phyloP scores from a whole-genome alignment of 2,113 vertebrate genomes.

The Amphiprion percula region DNA sequence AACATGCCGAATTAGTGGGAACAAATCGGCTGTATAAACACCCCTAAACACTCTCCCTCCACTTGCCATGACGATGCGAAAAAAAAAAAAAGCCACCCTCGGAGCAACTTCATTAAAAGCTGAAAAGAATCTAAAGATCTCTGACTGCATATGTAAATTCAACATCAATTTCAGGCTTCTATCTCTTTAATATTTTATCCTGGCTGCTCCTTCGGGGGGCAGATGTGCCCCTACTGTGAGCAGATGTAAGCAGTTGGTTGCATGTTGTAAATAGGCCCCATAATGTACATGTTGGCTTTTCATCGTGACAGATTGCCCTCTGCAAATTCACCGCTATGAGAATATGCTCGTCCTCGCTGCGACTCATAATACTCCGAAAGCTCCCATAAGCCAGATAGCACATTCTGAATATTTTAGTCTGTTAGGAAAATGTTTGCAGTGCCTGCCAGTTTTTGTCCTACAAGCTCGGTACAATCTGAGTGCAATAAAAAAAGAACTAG shows the following conservation, averaged over 20 bases:
- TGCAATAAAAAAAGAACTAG: constrained; percentile 32
- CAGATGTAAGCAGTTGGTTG: constrained; percentile 53
- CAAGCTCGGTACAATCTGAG: constrained; percentile 54
- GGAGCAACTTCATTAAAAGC: constrained; percentile 20
- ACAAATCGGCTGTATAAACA: constrained; percentile 67
- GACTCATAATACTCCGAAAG: constrained; percentile 66
- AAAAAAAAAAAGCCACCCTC: not conserved
- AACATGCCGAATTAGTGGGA: constrained; percentile 72
- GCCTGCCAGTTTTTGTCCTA: constrained; percentile 62
- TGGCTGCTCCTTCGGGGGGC: constrained; percentile 11
- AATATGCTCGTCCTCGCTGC: constrained; percentile 47
- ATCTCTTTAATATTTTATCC: constrained; percentile 29
- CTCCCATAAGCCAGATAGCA: constrained; percentile 57
- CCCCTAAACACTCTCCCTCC: constrained; percentile 46
- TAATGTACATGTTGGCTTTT: constrained; percentile 65
- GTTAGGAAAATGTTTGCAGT: constrained; percentile 65
- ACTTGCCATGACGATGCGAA: constrained; percentile 11
- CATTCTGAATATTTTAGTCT: constrained; percentile 77
- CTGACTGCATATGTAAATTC: not conserved
- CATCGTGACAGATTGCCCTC: constrained; percentile 54
- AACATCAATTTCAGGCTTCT: constrained; percentile 4
- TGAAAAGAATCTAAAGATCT: not conserved
- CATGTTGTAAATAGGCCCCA: constrained; percentile 55
- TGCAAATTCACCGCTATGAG: constrained; percentile 40
- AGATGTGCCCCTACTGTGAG: constrained; percentile 45